Evolutionary conservation across 1,140 invertebrate genomes (phyloP).

Genomic region (Musca vetustissima): DNA sequence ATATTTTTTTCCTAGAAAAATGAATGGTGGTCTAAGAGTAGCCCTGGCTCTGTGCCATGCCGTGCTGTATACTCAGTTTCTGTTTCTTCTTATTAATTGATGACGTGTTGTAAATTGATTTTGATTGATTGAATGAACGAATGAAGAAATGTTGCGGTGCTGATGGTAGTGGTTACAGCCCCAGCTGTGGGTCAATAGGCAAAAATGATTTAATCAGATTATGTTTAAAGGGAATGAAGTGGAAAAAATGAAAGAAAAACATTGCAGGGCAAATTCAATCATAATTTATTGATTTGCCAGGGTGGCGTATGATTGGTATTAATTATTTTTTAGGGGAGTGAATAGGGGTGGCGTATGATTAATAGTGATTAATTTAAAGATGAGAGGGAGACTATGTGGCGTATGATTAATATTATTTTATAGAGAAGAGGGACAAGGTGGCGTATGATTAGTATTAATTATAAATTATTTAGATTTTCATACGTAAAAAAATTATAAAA

Average conservation of each 20-base stretch:
- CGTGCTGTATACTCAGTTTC: background rate
- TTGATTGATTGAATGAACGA: constrained; percentile 16
- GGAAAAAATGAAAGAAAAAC: background rate
- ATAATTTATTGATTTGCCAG: background rate
- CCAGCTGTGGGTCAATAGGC: constrained; percentile 21
- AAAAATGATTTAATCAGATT: constrained; percentile 21
- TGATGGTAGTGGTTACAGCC: constrained; percentile 6
- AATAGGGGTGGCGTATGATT: too few species aligned
- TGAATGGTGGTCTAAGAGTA: too few species aligned
- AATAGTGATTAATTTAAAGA: too few species aligned
- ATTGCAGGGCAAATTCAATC: background rate
- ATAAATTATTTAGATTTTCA: too few species aligned
- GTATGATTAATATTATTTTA: too few species aligned
- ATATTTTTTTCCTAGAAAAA: too few species aligned
- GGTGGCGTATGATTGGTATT: constrained; percentile 13
- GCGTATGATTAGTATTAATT: too few species aligned
- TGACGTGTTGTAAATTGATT: constrained; percentile 22
- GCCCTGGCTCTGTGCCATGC: too few species aligned
- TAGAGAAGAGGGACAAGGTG: too few species aligned
- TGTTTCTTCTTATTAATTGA: constrained; percentile 20
- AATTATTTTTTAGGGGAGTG: background rate
- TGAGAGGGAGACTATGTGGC: too few species aligned
- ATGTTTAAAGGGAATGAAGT: background rate
- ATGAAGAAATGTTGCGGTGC: too few species aligned
- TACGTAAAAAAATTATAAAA: too few species aligned